These are phyloP conservation scores for Pterocles orientalis DNA, from an alignment of 2,113 vertebrate genomes.

Conservation along the genomic window DNA sequence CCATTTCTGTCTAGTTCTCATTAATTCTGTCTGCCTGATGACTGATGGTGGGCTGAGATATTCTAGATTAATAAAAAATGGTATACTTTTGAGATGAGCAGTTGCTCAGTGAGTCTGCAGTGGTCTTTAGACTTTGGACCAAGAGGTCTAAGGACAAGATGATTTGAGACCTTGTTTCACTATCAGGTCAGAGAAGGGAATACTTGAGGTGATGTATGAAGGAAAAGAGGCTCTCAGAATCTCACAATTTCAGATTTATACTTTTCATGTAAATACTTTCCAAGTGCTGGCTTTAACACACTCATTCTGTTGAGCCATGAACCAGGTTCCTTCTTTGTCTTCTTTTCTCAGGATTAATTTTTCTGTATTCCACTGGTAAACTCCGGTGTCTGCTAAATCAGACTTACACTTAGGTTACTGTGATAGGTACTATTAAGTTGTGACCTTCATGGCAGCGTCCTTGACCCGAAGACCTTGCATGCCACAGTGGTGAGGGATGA, in stretches of 20 bases:
- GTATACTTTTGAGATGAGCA: neutral
- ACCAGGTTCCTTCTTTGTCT: neutral
- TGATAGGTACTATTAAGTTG: neutral
- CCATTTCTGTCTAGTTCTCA: neutral
- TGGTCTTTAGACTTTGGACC: neutral
- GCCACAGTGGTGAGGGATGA: neutral
- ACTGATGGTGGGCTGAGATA: neutral
- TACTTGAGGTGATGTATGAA: neutral
- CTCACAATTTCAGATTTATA: neutral
- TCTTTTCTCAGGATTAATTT: neutral
- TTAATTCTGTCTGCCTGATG: neutral
- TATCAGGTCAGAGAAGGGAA: neutral
- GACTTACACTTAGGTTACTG: rapidly evolving
- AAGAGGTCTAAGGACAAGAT: neutral
- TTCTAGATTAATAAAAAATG: neutral
- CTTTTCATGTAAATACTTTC: neutral
- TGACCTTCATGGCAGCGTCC: neutral
- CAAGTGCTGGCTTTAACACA: neutral
- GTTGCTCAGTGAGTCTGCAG: neutral
- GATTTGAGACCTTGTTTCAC: neutral
- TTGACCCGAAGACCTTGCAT: neutral
- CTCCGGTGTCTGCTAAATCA: neutral
- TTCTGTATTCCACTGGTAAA: neutral
- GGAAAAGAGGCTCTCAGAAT: neutral
- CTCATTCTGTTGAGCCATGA: neutral